Evolutionary conservation across 2,113 vertebrate species (phyloP), one percentile per base, ranked within the genome.

Genomic region (Colaptes auratus): DNA sequence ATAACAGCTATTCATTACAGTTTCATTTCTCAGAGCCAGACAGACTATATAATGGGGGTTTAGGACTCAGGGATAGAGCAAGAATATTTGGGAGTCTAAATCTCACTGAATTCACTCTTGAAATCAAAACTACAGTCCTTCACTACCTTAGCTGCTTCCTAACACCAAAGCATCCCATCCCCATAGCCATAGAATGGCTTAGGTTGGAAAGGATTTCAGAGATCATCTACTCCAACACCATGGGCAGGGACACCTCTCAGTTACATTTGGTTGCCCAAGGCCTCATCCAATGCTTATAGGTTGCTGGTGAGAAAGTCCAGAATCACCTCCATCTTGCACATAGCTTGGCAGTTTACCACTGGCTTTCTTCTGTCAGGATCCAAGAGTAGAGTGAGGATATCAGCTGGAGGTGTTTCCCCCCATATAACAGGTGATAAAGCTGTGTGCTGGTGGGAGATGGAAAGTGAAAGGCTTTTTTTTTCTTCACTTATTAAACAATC

Each of bases 1-100:
- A 3, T n/a, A 75, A 84, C 12, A 87, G 11, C 85, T 92, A 42
- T 85, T 88, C 85, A 82, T 76, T 89, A 75, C n/a, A 86, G 66
- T 31, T 92, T 23, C 23, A 78, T 71, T 63, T 56, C 83, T 81
- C 8, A 55, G 58, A 73, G 60, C 48, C 20, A 82, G 39, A 71
- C 7, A 7, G 55, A 75, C 24, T 24, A 33, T 31, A 28, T 64
- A 84, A 82, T 16, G 25, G 61, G n/a, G n/a, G 8, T 69, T 61
- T 58, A 48, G 33, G 48, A 60, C 28, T 78, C 9, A 2, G 53
- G 31, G 10, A 36, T 33, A 69, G 36, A 65, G 15, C 15, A 83
- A 76, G 78, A 81, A 71, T 19, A 35, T 59, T 42, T 48, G 5
- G 1, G 36, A 67, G 30, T 39, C 48, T 48, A 85, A 48, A 33